Evolutionary conservation across 2,888 invertebrate species (phyloP), one percentile per base, ranked within the genome.

Genomic region (Acanthococcus lagerstroemiae): DNA sequence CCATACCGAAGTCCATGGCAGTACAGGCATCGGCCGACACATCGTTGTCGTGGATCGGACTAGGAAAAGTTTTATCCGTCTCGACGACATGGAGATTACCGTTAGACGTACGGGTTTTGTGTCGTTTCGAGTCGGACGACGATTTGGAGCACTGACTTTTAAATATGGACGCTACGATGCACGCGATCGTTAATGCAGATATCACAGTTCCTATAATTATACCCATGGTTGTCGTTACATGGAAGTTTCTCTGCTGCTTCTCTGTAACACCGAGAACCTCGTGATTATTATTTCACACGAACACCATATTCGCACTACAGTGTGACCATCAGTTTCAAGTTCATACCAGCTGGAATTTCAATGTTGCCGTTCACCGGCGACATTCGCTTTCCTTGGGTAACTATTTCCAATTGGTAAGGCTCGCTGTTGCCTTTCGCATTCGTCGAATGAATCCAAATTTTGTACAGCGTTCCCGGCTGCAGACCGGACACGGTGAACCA

Each of bases 201-300:
- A 88, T 84, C 9, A 87, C 87, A 1, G 90, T 84, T 1, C 90
- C 91, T 65, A 90, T 87, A 69, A 89, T 84, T 6, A 61, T 30
- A 69, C 89, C 90, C 80, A 90, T 82, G 73, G 90, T 86, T 0
- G 90, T 90, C 0, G 90, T 90, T 75, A 92, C 83, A 73, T 86
- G 83, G 66, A 72, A 70, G 12, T 52, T 61, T 27, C 50, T 21
- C 27, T 50, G 61, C 21, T 52, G 61, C 37, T 52, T 61, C 37
- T 61, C 61, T 61, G 61, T 37, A 37, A 37, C 12, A n/a, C n/a
- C n/a, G n/a, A n/a, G n/a, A n/a, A n/a, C n/a, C n/a, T n/a, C n/a
- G n/a, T n/a, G n/a, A n/a, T n/a, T n/a, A n/a, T n/a, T n/a, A n/a
- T n/a, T n/a, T n/a, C n/a, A 30, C 37, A 30, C 37, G 37, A 37